Conservation (phyloP, 2,113 vertebrate species). For the Callipepla californica region DNA sequence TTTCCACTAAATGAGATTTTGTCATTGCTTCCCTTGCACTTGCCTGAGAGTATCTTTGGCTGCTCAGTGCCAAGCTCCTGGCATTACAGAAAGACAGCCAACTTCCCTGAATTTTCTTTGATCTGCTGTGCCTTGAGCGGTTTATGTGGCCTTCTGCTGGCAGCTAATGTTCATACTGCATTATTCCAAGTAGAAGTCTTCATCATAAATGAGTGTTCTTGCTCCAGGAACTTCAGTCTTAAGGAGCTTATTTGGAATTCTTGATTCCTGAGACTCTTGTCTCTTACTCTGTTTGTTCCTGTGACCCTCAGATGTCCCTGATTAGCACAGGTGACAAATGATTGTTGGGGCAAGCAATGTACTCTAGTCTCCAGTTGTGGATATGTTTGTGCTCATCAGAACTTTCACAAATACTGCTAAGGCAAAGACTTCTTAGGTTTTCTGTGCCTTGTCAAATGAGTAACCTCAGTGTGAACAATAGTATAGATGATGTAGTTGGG, state of each 20-base stretch:
- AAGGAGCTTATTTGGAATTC: not conserved
- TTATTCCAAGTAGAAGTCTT: not conserved
- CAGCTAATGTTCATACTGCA: not conserved
- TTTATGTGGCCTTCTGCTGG: not conserved
- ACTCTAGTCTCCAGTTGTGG: not conserved
- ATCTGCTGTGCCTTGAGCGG: not conserved
- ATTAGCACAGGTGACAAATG: not conserved
- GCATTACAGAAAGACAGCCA: not conserved
- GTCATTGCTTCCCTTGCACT: not conserved
- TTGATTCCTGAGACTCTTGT: not conserved
- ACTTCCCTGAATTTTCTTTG: not conserved
- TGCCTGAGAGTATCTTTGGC: not conserved
- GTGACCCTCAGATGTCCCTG: not conserved
- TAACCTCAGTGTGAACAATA: not conserved
- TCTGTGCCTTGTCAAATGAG: not conserved
- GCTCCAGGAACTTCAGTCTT: not conserved
- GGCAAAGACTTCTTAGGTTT: not conserved
- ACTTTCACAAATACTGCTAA: not conserved
- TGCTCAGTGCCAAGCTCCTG: not conserved
- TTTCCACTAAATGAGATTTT: not conserved
- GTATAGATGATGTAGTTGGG: not conserved
- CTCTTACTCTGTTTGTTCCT: not conserved
- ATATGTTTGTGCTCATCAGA: not conserved
- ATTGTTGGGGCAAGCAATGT: not conserved
- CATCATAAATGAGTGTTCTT: not conserved